phyloP scores from a whole-genome alignment of 1,140 invertebrate genomes.

The Heliothis virescens region DNA sequence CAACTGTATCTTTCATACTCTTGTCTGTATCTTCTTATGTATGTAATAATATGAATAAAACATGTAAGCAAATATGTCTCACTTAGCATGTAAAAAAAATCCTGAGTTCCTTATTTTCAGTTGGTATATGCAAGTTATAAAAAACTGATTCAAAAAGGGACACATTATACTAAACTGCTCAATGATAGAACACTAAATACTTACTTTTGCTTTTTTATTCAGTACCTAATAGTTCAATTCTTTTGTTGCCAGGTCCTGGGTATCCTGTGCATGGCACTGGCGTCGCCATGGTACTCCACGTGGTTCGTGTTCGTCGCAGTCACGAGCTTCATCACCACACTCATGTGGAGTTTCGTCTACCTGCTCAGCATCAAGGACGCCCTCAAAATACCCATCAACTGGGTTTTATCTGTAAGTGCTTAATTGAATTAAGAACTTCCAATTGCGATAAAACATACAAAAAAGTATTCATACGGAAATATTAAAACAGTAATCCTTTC shows the following conservation, averaged over 20 bases:
- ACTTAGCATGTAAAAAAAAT: too few relatives aligned
- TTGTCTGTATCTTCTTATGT: too few relatives aligned
- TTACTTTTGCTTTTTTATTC: too few relatives aligned
- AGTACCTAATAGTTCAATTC: not conserved
- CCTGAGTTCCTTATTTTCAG: too few relatives aligned
- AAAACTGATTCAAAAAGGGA: too few relatives aligned
- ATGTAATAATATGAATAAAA: too few relatives aligned
- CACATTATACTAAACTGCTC: too few relatives aligned
- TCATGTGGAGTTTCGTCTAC: conserved; percentile 94
- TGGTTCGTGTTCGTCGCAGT: conserved; percentile 95
- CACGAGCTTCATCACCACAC: conserved; percentile 92
- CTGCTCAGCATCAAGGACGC: conserved; percentile 92
- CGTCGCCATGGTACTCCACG: conserved; percentile 88
- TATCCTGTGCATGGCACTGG: conserved; percentile 93
- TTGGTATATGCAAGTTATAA: too few relatives aligned
- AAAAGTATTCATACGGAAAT: not conserved
- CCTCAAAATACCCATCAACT: conserved; percentile 92
- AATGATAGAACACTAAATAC: too few relatives aligned
- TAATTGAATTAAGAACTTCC: conserved; percentile 11
- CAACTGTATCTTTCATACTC: too few relatives aligned
- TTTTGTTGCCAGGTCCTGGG: conserved; percentile 90
- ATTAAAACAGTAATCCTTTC: too few relatives aligned
- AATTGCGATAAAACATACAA: not conserved
- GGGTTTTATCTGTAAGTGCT: conserved; percentile 92
- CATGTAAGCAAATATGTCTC: too few relatives aligned